phyloP scores from a whole-genome alignment of 2,113 vertebrate genomes.

The Notechis scutatus region DNA sequence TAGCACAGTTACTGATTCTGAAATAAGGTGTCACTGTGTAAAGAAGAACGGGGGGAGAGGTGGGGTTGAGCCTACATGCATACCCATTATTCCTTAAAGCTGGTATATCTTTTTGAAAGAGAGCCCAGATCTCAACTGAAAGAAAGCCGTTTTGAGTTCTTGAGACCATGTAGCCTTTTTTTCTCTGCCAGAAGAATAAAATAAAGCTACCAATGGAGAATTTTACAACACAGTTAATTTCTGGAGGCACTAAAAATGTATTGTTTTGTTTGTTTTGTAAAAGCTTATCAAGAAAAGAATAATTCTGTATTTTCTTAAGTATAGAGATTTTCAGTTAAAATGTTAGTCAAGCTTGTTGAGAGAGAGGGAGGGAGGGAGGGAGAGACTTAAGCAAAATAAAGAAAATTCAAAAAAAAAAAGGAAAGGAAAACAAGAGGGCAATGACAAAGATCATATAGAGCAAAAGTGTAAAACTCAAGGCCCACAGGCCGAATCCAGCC shows the following conservation, averaged over 20 bases:
- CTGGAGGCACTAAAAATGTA: neutral
- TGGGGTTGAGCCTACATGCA: conserved; percentile 27
- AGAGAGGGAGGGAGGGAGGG: neutral
- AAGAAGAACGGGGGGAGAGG: conserved; percentile 25
- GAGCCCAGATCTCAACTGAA: neutral
- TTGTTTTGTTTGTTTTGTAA: neutral
- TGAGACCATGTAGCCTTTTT: neutral
- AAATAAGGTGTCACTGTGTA: conserved; percentile 20
- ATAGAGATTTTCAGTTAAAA: neutral
- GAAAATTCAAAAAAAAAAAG: neutral
- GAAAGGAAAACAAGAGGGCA: neutral
- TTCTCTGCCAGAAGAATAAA: neutral
- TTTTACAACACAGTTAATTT: neutral
- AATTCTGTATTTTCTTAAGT: neutral
- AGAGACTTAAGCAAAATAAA: neutral
- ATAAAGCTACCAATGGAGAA: too few relatives aligned
- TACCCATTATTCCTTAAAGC: conserved; percentile 2
- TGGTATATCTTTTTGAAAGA: rapidly evolving
- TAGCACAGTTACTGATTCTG: conserved; percentile 15
- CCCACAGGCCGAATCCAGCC: too few relatives aligned
- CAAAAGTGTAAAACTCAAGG: neutral
- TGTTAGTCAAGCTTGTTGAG: neutral
- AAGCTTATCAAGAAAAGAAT: neutral
- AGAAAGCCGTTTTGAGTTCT: neutral
- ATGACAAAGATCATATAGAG: neutral